Conservation (phyloP, 2,888 invertebrate genomes). For the Hirtodrosophila trivittata region DNA sequence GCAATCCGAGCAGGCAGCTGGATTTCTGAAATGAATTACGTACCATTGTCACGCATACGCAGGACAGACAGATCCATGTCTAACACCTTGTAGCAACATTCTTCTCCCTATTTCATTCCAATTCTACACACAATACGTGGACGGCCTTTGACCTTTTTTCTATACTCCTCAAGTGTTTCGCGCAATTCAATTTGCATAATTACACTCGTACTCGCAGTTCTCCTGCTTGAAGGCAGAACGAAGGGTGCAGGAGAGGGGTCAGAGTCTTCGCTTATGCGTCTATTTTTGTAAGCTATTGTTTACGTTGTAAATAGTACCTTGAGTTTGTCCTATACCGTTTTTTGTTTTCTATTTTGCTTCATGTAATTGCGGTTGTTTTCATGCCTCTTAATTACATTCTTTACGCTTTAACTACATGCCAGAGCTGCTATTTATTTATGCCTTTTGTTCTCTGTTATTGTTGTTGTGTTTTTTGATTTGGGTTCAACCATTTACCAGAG, state of each 20-base stretch:
- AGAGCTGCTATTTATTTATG: constrained; percentile 10
- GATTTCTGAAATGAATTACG: constrained; percentile 49
- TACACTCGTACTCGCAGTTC: constrained; percentile 24
- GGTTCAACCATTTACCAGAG: constrained; percentile 53
- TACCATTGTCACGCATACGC: constrained; percentile 60
- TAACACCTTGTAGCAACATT: constrained; percentile 38
- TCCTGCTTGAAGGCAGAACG: neutral
- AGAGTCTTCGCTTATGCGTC: constrained; percentile 7
- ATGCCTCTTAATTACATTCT: constrained; percentile 64
- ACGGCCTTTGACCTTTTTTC: constrained; percentile 63
- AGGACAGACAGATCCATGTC: constrained; percentile 7
- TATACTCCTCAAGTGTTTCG: constrained; percentile 18
- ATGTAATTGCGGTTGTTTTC: constrained; percentile 39
- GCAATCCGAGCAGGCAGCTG: constrained; percentile 31
- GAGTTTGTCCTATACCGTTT: constrained; percentile 44
- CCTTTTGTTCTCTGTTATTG: constrained; percentile 21
- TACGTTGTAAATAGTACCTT: constrained; percentile 31
- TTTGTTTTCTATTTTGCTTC: too few relatives aligned
- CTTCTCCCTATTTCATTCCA: constrained; percentile 16
- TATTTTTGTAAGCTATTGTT: constrained; percentile 58
- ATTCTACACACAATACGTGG: constrained; percentile 8
- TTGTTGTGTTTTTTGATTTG: constrained; percentile 42
- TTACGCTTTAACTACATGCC: constrained; percentile 15
- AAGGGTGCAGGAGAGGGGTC: neutral
- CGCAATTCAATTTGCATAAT: constrained; percentile 71